Conservation (phyloP, 1,140 invertebrate species). For the Drosophila rhopaloa region DNA sequence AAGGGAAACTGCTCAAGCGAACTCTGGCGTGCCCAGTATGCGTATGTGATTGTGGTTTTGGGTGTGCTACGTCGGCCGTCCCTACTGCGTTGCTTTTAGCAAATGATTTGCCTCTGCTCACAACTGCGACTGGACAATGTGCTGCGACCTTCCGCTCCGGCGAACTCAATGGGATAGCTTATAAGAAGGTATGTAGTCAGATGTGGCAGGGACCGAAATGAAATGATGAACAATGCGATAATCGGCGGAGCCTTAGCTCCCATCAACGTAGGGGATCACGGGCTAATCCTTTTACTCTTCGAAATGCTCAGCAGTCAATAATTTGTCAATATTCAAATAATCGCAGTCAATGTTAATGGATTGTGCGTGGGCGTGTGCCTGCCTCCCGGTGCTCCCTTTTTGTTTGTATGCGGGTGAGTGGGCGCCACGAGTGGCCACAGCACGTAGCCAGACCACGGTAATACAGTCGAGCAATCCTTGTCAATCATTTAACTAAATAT, state of each 20-base stretch:
- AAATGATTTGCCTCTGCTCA: background rate
- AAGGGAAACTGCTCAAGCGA: constrained; percentile 22
- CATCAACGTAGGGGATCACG: constrained; percentile 14
- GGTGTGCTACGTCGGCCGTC: background rate
- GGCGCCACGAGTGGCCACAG: too few relatives aligned
- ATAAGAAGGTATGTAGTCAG: constrained; percentile 29
- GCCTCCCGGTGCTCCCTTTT: too few relatives aligned
- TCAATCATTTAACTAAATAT: constrained; percentile 74
- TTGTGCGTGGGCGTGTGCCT: background rate
- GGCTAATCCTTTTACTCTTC: constrained; percentile 24
- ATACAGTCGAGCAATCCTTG: constrained; percentile 39
- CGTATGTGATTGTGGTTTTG: background rate
- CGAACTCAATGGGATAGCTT: constrained; percentile 13
- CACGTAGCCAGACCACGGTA: constrained; percentile 7
- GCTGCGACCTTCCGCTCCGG: constrained; percentile 26
- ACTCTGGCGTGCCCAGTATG: constrained; percentile 1
- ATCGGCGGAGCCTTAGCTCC: constrained; percentile 13
- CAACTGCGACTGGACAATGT: constrained; percentile 4
- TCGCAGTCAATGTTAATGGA: constrained; percentile 33
- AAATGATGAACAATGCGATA: constrained; percentile 13
- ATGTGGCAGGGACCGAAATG: constrained; percentile 11
- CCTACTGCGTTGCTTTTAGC: background rate
- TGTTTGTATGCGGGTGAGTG: background rate
- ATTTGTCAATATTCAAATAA: constrained; percentile 60
- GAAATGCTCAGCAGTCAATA: constrained; percentile 46